Percentiles rank a stretch among this genome's conserved stretches.
Evolutionary conservation across 2,797 vertebrate genomes (phyloP).

Genomic region (Sebastes alutus): DNA sequence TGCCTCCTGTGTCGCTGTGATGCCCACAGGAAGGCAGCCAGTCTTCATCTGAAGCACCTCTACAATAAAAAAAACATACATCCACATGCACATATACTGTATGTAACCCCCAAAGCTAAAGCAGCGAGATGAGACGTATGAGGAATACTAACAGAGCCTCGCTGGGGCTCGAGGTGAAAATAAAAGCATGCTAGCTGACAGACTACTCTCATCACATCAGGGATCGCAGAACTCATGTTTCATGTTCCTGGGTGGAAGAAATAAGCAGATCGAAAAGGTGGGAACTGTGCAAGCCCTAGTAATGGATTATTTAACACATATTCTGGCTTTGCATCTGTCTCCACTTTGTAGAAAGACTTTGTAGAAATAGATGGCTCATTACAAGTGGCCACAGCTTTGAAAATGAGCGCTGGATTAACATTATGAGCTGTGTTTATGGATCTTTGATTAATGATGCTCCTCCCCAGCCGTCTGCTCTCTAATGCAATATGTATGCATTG

Average conservation of each 20-base stretch:
- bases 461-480: slow-evolving; percentile 61
- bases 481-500: slow-evolving; percentile 80
- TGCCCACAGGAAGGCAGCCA: slow-evolving; percentile 41
- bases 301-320: slow-evolving; percentile 50
- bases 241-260: slow-evolving; percentile 6
- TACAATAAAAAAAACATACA: slow-evolving; percentile 32
- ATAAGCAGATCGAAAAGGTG: background rate
- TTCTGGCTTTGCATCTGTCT: slow-evolving; percentile 20
- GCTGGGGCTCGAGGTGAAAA: slow-evolving; percentile 17
- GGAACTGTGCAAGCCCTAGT: background rate
- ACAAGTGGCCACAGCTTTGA: slow-evolving; percentile 48
- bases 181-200: slow-evolving; percentile 29
- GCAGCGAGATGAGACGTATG: slow-evolving; percentile 18
- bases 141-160: slow-evolving; percentile 52
- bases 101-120: slow-evolving; percentile 4
- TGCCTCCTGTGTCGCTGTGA: slow-evolving; percentile 41
- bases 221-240: slow-evolving; percentile 2
- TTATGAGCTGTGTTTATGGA: slow-evolving; percentile 62
- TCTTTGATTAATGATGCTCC: slow-evolving; percentile 75
- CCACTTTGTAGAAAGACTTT: slow-evolving; percentile 37
- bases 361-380: slow-evolving; percentile 44
- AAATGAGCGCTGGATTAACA: slow-evolving; percentile 52
- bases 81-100: background rate
- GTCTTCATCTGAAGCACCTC: slow-evolving; percentile 33
- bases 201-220: slow-evolving; percentile 38